phyloP scores from a whole-genome alignment of 1,140 invertebrate species.

The Drosophila mojavensis region DNA sequence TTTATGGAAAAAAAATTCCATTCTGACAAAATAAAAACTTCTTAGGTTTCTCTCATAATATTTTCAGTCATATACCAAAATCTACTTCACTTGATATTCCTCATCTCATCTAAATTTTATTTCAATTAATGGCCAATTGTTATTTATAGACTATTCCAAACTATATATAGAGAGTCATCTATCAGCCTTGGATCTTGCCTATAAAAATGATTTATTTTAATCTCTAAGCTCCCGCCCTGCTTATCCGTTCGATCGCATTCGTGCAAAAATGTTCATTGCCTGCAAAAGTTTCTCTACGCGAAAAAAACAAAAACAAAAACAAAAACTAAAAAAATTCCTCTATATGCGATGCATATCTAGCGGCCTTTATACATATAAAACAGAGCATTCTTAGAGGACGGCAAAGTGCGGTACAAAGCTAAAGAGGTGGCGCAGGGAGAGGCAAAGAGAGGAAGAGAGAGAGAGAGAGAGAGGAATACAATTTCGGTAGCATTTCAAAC shows the following conservation, averaged over 20 bases:
- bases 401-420: background rate
- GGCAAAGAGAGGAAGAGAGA: too few species aligned
- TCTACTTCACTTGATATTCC: too few species aligned
- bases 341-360: slow-evolving; percentile 16
- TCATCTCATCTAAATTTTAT: too few species aligned
- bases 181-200: background rate
- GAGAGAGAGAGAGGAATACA: background rate
- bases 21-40: too few species aligned
- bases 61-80: too few species aligned
- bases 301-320: background rate
- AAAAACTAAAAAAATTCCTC: background rate
- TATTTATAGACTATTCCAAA: too few species aligned
- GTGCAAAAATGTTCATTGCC: slow-evolving; percentile 8
- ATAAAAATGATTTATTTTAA: background rate
- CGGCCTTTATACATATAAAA: slow-evolving; percentile 2
- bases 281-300: background rate
- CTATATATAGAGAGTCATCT: background rate
- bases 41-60: too few species aligned
- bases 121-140: too few species aligned
- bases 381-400: slow-evolving; percentile 8
- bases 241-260: background rate
- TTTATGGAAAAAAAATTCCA: too few species aligned
- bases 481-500: slow-evolving; percentile 23
- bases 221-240: background rate
- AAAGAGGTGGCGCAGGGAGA: background rate